Conservation (phyloP, 1,140 invertebrate species). For the Trissolcus basalis region DNA sequence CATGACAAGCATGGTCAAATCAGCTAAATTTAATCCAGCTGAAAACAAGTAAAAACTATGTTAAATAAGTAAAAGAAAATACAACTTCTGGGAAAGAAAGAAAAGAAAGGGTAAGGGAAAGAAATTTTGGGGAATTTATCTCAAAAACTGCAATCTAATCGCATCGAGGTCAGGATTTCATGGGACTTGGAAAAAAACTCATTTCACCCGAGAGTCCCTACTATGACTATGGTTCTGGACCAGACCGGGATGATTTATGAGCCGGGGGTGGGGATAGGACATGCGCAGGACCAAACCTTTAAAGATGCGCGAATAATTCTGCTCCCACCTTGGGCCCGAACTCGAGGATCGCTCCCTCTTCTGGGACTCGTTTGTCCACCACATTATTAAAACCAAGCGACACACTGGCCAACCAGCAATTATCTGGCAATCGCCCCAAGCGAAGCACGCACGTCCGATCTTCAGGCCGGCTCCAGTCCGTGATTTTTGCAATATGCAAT, state of each 20-base stretch:
- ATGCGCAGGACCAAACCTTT: slow-evolving; percentile 56
- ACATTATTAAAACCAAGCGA: slow-evolving; percentile 74
- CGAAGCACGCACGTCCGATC: slow-evolving; percentile 37
- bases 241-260: slow-evolving; percentile 67
- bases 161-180: too few species aligned
- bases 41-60: too few species aligned
- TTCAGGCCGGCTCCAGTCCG: slow-evolving; percentile 15
- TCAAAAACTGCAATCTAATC: too few species aligned
- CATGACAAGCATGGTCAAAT: too few species aligned
- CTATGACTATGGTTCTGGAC: slow-evolving; percentile 2
- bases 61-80: too few species aligned
- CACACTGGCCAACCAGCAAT: slow-evolving; percentile 72
- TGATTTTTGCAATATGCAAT: slow-evolving; percentile 25
- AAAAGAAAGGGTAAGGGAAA: too few species aligned
- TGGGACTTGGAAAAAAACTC: too few species aligned
- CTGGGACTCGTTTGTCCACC: slow-evolving; percentile 67
- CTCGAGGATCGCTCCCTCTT: slow-evolving; percentile 58
- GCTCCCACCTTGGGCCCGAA: slow-evolving; percentile 48
- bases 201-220: neutral
- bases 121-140: too few species aligned
- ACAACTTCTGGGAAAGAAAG: too few species aligned
- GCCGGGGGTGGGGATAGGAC: slow-evolving; percentile 62
- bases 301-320: slow-evolving; percentile 46
- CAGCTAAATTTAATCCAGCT: too few species aligned
- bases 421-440: slow-evolving; percentile 70